A percentile compares a stretch with the other conserved stretches of the same genome.
These are phyloP conservation scores for Erythrocebus patas DNA, from an alignment of 2,113 vertebrate species.

Conservation along the genomic window DNA sequence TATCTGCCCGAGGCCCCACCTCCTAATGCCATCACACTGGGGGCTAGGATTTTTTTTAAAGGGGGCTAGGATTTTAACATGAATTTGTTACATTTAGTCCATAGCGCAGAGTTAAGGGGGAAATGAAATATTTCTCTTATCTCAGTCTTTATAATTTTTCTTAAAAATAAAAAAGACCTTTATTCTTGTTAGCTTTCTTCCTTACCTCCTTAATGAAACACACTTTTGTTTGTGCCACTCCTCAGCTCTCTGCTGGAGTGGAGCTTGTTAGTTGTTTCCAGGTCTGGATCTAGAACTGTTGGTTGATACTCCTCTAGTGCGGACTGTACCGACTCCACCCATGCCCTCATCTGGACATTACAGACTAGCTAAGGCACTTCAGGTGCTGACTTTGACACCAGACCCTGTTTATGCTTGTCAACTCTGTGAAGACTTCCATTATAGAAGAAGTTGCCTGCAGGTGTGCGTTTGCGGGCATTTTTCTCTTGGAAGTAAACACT, in stretches of 20 bases:
- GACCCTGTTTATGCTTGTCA: neutral
- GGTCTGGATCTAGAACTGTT: neutral
- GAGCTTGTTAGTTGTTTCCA: neutral
- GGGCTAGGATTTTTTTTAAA: neutral
- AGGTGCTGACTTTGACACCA: neutral
- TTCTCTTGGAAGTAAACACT: neutral
- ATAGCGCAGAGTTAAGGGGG: neutral
- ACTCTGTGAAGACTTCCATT: neutral
- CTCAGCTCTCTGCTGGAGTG: neutral
- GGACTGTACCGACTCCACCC: neutral
- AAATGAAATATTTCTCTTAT: slow-evolving; percentile 28
- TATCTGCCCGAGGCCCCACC: neutral
- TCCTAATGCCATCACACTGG: neutral
- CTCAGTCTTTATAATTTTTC: neutral
- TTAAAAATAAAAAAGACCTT: neutral
- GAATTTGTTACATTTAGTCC: neutral
- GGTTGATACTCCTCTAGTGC: neutral
- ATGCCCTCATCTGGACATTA: neutral
- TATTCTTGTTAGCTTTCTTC: slow-evolving; percentile 12
- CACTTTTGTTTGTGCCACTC: neutral
- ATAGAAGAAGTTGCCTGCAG: neutral
- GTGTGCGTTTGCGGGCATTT: neutral
- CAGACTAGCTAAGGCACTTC: neutral
- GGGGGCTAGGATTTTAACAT: neutral
- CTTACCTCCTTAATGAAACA: neutral